Evolutionary conservation across 1,140 invertebrate species (phyloP), one percentile per base, ranked within the genome.

Genomic region (Planococcus citri): DNA sequence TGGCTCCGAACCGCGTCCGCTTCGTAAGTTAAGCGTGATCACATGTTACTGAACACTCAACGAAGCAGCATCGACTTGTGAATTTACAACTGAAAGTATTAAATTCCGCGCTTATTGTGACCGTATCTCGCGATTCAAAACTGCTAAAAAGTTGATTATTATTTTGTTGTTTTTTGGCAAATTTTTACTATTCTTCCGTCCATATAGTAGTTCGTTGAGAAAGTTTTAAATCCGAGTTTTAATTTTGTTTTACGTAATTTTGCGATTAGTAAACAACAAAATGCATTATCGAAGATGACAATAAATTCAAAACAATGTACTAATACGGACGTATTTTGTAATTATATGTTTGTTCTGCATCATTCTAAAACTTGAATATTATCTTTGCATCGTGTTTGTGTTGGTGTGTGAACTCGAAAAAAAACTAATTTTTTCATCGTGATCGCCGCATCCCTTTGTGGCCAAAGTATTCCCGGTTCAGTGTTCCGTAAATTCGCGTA

Each of bases 281-380:
- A 64, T 64, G 60, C 20, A 20, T 27, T 25, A 64, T 17, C 25
- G 25, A 64, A 64, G 25, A 64, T 64, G 60, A 64, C 60, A 64
- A 64, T 64, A 64, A 64, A 64, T 64, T 64, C 60, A 64, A 64
- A 64, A 64, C 60, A 24, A 64, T 64, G 60, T 64, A n/a, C n/a
- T n/a, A 27, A 64, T 27, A 10, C 21, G 60, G 60, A 64, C 25
- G 25, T 64, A 25, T 64, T 64, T 27, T 64, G 60, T 27, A 25
- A 25, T 64, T 64, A 25, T 27, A 64, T 64, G 60, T 64, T 64
- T 27, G 60, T 24, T 24, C 25, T 64, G 25, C 60, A 25, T 14
- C 60, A 64, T 64, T 64, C 25, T 4, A 64, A 64, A 64, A 64
- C 60, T 64, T 64, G 60, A 64, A 9, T 20, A 20, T 9, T 9